A percentile compares a stretch with the other conserved stretches of the same genome.
Evolutionary conservation across 2,888 invertebrate genomes (phyloP).

Genomic region (Nymphalis c-album): DNA sequence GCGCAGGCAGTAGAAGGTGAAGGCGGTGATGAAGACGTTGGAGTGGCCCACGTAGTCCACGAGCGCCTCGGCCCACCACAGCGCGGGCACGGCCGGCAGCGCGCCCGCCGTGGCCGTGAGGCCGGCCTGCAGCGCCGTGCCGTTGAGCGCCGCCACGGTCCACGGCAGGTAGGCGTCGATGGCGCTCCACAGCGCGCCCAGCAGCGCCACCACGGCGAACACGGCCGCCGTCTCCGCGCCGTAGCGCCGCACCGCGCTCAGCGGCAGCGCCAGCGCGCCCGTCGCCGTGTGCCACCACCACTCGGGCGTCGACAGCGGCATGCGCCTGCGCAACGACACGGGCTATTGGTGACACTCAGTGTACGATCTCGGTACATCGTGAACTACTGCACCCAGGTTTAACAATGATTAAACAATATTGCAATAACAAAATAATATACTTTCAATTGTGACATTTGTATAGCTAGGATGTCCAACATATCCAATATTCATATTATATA

Average conservation of each 20-base stretch:
- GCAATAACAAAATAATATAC: no score
- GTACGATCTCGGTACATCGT: no score
- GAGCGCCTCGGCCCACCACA: conserved; percentile 90
- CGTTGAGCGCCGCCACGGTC: conserved; percentile 82
- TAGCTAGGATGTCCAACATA: no score
- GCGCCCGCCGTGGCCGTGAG: conserved; percentile 85
- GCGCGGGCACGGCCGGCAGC: conserved; percentile 85
- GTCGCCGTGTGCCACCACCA: conserved; percentile 94
- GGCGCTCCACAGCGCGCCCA: conserved; percentile 90
- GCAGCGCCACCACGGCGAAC: conserved; percentile 84
- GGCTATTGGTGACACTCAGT: background rate
- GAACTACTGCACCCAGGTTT: no score
- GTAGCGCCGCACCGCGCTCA: conserved; percentile 88
- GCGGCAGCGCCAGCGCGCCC: conserved; percentile 88
- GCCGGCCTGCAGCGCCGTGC: conserved; percentile 81
- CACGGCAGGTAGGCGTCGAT: conserved; percentile 89
- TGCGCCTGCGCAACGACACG: conserved; percentile 68
- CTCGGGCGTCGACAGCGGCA: conserved; percentile 91
- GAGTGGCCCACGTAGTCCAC: conserved; percentile 92
- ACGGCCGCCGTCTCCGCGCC: conserved; percentile 87
- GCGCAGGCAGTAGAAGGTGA: conserved; percentile 89
- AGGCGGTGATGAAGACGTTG: conserved; percentile 91
- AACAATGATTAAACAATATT: no score
- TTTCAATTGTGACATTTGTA: no score
- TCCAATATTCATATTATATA: no score